Conservation (phyloP, 2,113 vertebrate genomes). For the Coregonus clupeaformis region DNA sequence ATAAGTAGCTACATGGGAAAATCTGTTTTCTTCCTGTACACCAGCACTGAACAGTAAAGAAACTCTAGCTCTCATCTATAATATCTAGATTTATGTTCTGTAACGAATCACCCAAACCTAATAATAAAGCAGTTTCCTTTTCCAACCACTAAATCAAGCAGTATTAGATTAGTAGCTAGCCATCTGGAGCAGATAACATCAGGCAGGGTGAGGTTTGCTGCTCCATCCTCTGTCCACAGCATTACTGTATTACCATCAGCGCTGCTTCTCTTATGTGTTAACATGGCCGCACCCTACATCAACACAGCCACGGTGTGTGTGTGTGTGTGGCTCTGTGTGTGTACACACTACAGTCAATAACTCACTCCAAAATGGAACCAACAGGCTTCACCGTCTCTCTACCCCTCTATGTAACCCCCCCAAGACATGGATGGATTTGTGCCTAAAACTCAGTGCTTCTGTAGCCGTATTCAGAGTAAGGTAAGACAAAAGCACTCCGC, state of each 20-base stretch:
- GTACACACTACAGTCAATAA: too few relatives aligned
- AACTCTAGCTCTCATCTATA: too few relatives aligned
- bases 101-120: background rate
- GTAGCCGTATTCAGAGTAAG: too few relatives aligned
- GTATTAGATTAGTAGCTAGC: constrained; percentile 20
- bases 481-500: too few relatives aligned
- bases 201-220: constrained; percentile 4
- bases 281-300: constrained; percentile 7
- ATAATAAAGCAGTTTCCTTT: constrained; percentile 15
- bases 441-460: too few relatives aligned
- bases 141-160: background rate
- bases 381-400: constrained; percentile 8
- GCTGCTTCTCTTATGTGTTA: constrained; percentile 37
- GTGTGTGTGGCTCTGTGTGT: too few relatives aligned
- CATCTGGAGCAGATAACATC: constrained; percentile 1
- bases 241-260: constrained; percentile 38
- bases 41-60: too few relatives aligned
- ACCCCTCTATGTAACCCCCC: too few relatives aligned
- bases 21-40: too few relatives aligned
- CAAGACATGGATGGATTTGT: too few relatives aligned
- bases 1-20: too few relatives aligned
- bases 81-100: background rate
- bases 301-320: too few relatives aligned
- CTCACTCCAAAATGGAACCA: background rate
- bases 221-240: constrained; percentile 40